Base-by-base conservation (phyloP, 2,113 vertebrate species). In the Perca flavescens region DNA sequence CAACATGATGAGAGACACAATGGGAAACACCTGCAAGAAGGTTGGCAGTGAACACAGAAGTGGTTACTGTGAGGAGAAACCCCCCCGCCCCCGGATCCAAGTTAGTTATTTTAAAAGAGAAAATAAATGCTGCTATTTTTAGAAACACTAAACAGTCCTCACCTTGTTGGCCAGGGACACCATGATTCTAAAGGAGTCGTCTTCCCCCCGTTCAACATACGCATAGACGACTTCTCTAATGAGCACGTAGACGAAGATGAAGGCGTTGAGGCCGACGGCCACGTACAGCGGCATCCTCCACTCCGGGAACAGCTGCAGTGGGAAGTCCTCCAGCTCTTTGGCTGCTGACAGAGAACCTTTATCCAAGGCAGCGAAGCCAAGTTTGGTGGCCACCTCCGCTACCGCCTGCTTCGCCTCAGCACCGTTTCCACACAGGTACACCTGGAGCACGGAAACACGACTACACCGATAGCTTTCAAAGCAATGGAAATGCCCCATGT, bases 251-350 rank as follows among this genome's bases (percentile, higher is more conserved):
- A 96, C 9, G 87, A 97, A 99, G 83, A 99, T 94, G 70, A 93
- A 90, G 52, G 81, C 19, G 0, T 74, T 92, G 66, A 99, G 94
- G 34, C 91, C 90, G 6, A 94, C 21, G 17, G 97, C 94, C 67
- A 99, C 80, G 40, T 80, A 47, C 1, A 99, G 74, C 7, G 98
- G 97, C 65, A 97, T 90, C 84, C 93, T 98, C 98, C 98, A 99
- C 92, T 96, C 94, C 50, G 98, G 97, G 85, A 99, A 99, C 10
- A 99, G 96, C 81, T 96, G 96, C 82, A 98, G 92, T 12, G 98
- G 97, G 82, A 97, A 96, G 87, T 99, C 97, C 91, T 99, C 98
- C 83, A 99, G 94, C 89, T 98, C 97, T 60, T 83, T 94, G 79
- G 98, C 96, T 78, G 96, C 96, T 77, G 85, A 46, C 34, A 99